Percentiles rank a stretch among this genome's conserved stretches.
Evolutionary conservation across 2,113 vertebrate species (phyloP).

Genomic region (Forbesichthys papilliferus): DNA sequence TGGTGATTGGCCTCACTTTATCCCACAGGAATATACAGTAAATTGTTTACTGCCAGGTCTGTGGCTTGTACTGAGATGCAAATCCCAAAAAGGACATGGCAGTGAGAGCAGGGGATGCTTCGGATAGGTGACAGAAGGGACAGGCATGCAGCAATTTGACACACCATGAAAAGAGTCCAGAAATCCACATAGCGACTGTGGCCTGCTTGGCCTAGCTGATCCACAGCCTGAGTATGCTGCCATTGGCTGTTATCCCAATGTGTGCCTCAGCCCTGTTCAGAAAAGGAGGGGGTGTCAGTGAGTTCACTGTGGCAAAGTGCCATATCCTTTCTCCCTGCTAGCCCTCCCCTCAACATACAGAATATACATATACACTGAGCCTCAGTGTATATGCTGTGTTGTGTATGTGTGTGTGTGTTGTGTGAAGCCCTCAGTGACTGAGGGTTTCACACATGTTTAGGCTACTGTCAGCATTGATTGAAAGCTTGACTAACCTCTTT

Average conservation of each 20-base stretch:
- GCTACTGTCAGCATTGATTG: not conserved
- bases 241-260: slow-evolving; percentile 57
- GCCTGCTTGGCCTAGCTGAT: slow-evolving; percentile 61
- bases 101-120: slow-evolving; percentile 36
- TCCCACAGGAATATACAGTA: not conserved
- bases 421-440: too few species aligned
- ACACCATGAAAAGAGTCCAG: slow-evolving; percentile 55
- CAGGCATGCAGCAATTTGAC: slow-evolving; percentile 54
- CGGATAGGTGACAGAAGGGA: slow-evolving; percentile 22
- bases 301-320: slow-evolving; percentile 71
- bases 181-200: slow-evolving; percentile 62
- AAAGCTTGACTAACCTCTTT: not conserved
- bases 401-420: too few species aligned
- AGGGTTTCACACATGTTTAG: too few species aligned
- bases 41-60: slow-evolving; percentile 18
- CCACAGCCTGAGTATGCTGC: slow-evolving; percentile 49
- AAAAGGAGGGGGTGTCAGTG: slow-evolving; percentile 55
- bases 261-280: slow-evolving; percentile 60
- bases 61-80: slow-evolving; percentile 3
- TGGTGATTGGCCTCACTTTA: too few species aligned
- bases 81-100: slow-evolving; percentile 33
- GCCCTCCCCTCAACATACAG: slow-evolving; percentile 51
- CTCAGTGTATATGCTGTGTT: not conserved
- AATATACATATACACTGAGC: slow-evolving; percentile 38
- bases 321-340: slow-evolving; percentile 32